A percentile compares a stretch with the other conserved stretches of the same genome.
Conservation (phyloP, 2,888 invertebrate genomes). For the Tiliacea aurago region DNA sequence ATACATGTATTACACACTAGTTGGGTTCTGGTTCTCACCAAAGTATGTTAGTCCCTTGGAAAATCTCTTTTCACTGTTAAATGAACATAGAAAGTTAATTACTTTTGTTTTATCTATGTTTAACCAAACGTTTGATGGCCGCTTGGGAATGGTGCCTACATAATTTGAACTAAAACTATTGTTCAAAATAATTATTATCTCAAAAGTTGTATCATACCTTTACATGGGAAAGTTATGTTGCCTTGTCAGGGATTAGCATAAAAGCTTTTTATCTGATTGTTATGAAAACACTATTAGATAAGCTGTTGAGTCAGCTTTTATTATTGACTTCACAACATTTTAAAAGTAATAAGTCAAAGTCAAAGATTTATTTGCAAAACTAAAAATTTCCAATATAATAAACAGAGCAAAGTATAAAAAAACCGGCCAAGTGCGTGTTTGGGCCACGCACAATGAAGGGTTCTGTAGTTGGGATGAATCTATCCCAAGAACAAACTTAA, state of each 20-base stretch:
- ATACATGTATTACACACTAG: background rate
- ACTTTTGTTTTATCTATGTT: conserved; percentile 35
- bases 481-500: too few relatives aligned
- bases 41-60: conserved; percentile 9
- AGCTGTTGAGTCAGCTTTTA: conserved; percentile 25
- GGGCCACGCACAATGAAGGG: too few relatives aligned
- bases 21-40: conserved; percentile 12
- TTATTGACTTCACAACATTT: conserved; percentile 17
- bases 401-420: background rate
- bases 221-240: conserved; percentile 43
- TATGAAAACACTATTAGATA: conserved; percentile 52
- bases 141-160: conserved; percentile 44
- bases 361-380: too few relatives aligned
- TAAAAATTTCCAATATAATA: background rate
- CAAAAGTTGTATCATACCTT: conserved; percentile 39
- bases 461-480: too few relatives aligned
- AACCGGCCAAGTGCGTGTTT: too few relatives aligned
- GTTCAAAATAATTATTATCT: conserved; percentile 42
- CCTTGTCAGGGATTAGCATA: conserved; percentile 45
- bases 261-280: conserved; percentile 49
- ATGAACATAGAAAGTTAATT: conserved; percentile 50
- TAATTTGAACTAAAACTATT: conserved; percentile 42
- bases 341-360: background rate
- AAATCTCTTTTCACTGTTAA: conserved; percentile 24
- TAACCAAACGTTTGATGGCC: conserved; percentile 34